Evolutionary conservation across 2,797 vertebrate genomes (phyloP), one percentile per base, ranked within the genome.

Genomic region (Chromis chromis): DNA sequence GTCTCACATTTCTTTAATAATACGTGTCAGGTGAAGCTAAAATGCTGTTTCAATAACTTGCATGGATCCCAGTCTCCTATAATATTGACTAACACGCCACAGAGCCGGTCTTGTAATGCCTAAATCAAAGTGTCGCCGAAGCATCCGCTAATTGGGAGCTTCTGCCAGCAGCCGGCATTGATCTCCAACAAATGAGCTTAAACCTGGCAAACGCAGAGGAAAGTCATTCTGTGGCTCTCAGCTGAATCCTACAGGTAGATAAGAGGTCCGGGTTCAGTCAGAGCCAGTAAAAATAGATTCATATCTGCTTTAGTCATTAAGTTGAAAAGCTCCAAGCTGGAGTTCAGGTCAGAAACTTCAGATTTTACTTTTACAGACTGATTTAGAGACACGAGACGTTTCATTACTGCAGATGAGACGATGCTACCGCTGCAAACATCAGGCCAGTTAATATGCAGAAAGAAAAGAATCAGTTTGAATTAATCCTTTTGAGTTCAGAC

Each of bases 401-500:
- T 76, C 6, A 57, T 49, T 42, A 56, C 36, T 57, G 4, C 31
- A 48, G 6, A 40, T 55, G 10, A 76, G 17, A 56, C 39, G 1
- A 40, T 81, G 52, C 21, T 14, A 13, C 44, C 33, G 24, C 54
- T 56, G 3, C 62, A 52, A 44, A 52, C 27, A 53, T 50, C n/a
- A 65, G 52, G 0, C 0, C 62, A 6, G 52, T 67, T 78, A 79
- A 67, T n/a, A n/a, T n/a, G n/a, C n/a, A n/a, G n/a, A n/a, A n/a
- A n/a, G n/a, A n/a, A n/a, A n/a, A n/a, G n/a, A n/a, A n/a, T n/a
- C n/a, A n/a, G n/a, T n/a, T n/a, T n/a, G n/a, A n/a, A n/a, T n/a
- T n/a, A n/a, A n/a, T n/a, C n/a, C n/a, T n/a, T n/a, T n/a, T n/a
- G 16, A 75, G 66, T 42, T 76, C 33, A 36, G 25, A 25, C 25